Percentiles rank a stretch among this genome's conserved stretches.
Evolutionary conservation across 1,140 invertebrate species (phyloP).

Genomic region (Neodiprion virginianus): DNA sequence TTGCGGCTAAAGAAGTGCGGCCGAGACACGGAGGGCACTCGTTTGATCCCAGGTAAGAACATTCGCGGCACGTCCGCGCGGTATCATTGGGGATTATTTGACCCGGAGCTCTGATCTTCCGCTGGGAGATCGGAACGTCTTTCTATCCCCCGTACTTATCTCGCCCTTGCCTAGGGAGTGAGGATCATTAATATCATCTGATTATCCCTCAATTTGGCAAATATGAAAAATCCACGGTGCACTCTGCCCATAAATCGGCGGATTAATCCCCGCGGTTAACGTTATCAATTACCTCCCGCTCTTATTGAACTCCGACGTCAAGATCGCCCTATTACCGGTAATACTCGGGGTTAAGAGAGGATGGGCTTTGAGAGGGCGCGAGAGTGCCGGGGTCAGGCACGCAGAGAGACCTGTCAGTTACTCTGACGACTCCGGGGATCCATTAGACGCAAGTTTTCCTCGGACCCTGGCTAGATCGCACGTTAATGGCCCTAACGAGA

Average conservation of each 20-base stretch:
- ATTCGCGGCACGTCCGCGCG: constrained; percentile 3
- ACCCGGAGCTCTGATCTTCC: neutral
- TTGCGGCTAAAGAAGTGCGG: constrained; percentile 2
- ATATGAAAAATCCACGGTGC: constrained; percentile 41
- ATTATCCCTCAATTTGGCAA: constrained; percentile 58
- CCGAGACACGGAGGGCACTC: neutral
- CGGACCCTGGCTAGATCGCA: constrained; percentile 1
- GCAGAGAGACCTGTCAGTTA: constrained; percentile 8
- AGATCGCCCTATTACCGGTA: constrained; percentile 34
- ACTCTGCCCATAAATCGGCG: constrained; percentile 54
- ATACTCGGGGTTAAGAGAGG: constrained; percentile 28
- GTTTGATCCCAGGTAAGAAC: neutral
- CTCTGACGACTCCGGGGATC: neutral
- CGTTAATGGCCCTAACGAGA: constrained; percentile 8
- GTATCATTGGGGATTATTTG: neutral
- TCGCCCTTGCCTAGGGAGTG: neutral
- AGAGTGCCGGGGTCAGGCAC: constrained; percentile 19
- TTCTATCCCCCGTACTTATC: neutral
- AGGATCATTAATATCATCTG: constrained; percentile 26
- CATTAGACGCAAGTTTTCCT: neutral
- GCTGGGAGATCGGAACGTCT: neutral
- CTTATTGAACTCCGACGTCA: constrained; percentile 27
- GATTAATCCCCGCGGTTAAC: constrained; percentile 57
- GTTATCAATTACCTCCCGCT: constrained; percentile 55
- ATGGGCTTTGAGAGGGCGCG: constrained; percentile 11